These are phyloP conservation scores for Sepioteuthis lessoniana DNA, from an alignment of 2,888 invertebrate species.

Conservation along the genomic window DNA sequence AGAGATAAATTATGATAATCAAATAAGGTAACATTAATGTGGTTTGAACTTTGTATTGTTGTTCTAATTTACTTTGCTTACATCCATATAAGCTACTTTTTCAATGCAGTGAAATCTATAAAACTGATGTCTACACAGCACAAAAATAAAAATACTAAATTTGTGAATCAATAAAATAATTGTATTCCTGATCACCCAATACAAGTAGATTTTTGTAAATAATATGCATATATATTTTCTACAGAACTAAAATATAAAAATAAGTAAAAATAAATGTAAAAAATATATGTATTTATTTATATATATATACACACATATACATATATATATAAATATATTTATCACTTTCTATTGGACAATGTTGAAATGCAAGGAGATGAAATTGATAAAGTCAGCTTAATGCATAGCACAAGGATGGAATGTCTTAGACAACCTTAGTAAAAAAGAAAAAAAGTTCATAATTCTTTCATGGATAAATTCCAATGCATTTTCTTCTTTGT, in stretches of 20 bases:
- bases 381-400: background rate
- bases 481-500: background rate
- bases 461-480: background rate
- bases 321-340: background rate
- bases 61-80: too few relatives aligned
- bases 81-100: too few relatives aligned
- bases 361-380: background rate
- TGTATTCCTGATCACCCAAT: too few relatives aligned
- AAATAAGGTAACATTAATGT: too few relatives aligned
- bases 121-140: too few relatives aligned
- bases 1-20: too few relatives aligned
- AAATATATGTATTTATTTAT: constrained; percentile 19
- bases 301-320: background rate
- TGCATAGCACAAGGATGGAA: background rate
- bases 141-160: too few relatives aligned
- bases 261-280: background rate
- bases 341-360: background rate
- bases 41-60: too few relatives aligned
- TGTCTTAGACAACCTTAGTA: background rate
- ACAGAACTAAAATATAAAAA: background rate
- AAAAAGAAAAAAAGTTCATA: background rate
- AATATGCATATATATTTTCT: too few relatives aligned
- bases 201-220: too few relatives aligned
- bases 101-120: too few relatives aligned
- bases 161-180: too few relatives aligned